Evolutionary conservation across 2,113 vertebrate genomes (phyloP).

Genomic region (Cyanistes caeruleus): DNA sequence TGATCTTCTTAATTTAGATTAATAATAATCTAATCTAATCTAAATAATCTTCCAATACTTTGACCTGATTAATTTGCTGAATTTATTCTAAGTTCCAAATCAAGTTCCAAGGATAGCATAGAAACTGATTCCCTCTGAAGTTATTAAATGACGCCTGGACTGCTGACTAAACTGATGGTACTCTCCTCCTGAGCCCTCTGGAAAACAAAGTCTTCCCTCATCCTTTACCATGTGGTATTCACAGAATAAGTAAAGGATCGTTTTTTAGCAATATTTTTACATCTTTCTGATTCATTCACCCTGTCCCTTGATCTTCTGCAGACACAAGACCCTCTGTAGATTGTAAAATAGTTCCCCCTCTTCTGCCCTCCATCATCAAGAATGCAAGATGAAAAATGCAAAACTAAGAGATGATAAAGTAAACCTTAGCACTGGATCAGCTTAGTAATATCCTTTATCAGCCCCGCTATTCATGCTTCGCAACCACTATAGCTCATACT

Average conservation of each 20-base stretch:
- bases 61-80: not conserved
- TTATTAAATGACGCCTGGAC: not conserved
- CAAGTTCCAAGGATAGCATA: not conserved
- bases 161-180: not conserved
- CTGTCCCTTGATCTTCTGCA: not conserved
- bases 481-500: conserved; percentile 48
- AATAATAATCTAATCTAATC: too few species aligned
- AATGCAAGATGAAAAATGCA: conserved; percentile 40
- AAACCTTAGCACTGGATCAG: conserved; percentile 24
- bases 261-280: not conserved
- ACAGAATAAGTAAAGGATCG: not conserved
- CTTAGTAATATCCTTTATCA: conserved; percentile 53
- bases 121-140: not conserved
- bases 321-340: not conserved
- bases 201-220: not conserved
- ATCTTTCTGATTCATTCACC: not conserved
- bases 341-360: not conserved
- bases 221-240: not conserved
- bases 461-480: conserved; percentile 37
- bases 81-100: not conserved
- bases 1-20: not conserved
- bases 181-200: not conserved
- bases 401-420: conserved; percentile 56
- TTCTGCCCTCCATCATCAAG: not conserved
- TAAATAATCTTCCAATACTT: not conserved